phyloP scores from a whole-genome alignment of 2,113 vertebrate genomes.

The Poeciliopsis prolifica region DNA sequence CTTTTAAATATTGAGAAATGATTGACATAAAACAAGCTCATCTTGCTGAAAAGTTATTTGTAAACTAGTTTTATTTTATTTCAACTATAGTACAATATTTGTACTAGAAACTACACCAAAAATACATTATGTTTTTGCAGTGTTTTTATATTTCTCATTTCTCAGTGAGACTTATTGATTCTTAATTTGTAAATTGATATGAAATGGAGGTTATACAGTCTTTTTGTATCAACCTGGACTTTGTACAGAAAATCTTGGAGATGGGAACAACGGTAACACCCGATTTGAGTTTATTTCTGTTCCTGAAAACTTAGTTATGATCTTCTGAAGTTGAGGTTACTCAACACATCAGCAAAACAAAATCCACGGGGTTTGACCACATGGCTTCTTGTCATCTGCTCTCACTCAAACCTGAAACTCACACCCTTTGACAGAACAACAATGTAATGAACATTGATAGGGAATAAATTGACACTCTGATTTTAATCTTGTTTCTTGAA shows the following conservation, averaged over 20 bases:
- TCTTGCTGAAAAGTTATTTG: no score
- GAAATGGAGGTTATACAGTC: no score
- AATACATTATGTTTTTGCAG: no score
- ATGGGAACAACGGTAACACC: neutral
- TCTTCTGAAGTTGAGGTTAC: neutral
- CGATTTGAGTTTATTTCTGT: neutral
- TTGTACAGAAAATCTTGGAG: no score
- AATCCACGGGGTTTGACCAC: neutral
- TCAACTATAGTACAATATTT: no score
- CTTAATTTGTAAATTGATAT: no score
- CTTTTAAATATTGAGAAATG: no score
- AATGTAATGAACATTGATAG: neutral
- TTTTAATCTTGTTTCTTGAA: conserved; percentile 48
- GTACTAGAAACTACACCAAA: no score
- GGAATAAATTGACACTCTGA: conserved; percentile 10
- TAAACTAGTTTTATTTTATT: no score
- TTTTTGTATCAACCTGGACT: neutral
- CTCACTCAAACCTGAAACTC: neutral
- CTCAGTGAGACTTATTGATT: no score
- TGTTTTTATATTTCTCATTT: no score
- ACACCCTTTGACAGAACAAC: neutral
- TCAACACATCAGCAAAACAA: neutral
- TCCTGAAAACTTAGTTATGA: neutral
- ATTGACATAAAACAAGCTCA: no score
- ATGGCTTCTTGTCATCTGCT: neutral